These are phyloP conservation scores for Dicrostonyx torquatus DNA, from an alignment of 2,797 vertebrate species.

Conservation along the genomic window DNA sequence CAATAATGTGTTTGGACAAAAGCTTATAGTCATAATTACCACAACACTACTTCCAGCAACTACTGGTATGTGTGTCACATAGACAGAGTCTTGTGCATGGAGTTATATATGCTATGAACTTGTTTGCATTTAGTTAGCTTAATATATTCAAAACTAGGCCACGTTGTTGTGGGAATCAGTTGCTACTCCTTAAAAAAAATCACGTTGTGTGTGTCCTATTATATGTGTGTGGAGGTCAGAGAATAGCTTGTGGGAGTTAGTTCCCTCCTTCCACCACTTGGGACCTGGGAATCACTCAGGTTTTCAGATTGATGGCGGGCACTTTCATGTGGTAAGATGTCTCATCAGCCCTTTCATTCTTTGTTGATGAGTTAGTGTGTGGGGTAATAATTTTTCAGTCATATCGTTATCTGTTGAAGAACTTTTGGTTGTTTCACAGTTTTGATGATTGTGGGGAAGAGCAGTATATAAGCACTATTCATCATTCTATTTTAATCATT, in stretches of 20 bases:
- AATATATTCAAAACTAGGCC: neutral
- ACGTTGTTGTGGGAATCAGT: neutral
- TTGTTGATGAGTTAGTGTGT: neutral
- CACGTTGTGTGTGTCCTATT: neutral
- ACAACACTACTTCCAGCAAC: neutral
- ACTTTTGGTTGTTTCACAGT: neutral
- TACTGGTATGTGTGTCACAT: neutral
- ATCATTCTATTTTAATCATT: neutral
- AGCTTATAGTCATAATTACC: neutral
- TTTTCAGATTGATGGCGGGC: neutral
- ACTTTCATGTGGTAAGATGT: neutral
- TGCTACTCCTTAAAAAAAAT: neutral
- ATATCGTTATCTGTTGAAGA: neutral
- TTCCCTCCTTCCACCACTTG: neutral
- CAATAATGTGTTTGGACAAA: neutral
- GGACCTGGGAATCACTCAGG: neutral
- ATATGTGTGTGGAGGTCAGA: neutral
- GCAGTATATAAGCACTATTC: neutral
- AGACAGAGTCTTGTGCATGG: neutral
- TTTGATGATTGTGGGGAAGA: neutral
- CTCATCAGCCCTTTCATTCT: neutral
- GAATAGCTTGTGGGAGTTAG: neutral
- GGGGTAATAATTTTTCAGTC: neutral
- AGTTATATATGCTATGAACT: neutral
- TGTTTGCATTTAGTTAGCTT: neutral